A percentile compares a stretch with the other conserved stretches of the same genome.
Evolutionary conservation across 2,888 invertebrate species (phyloP).

Genomic region (Timema podura): DNA sequence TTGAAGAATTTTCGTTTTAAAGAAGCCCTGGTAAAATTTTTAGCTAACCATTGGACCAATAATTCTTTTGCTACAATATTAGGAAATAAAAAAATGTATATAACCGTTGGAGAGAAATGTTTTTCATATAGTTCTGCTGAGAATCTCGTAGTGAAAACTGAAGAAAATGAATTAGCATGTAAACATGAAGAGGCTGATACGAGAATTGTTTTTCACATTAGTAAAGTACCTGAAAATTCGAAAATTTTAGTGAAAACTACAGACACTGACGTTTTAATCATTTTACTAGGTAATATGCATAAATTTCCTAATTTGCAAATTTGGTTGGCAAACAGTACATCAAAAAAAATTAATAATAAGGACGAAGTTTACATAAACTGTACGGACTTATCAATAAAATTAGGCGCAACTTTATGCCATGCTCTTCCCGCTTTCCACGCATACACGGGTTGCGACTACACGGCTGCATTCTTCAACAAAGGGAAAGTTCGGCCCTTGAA

Average conservation of each 20-base stretch:
- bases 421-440: constrained; percentile 6
- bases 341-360: constrained; percentile 22
- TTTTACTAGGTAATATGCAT: constrained; percentile 36
- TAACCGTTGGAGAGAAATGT: constrained; percentile 8
- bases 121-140: constrained; percentile 17
- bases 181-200: constrained; percentile 38
- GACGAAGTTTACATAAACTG: constrained; percentile 34
- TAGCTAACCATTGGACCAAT: constrained; percentile 36
- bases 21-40: constrained; percentile 38
- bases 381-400: constrained; percentile 34
- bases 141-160: constrained; percentile 21
- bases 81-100: constrained; percentile 1
- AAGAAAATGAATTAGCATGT: constrained; percentile 35
- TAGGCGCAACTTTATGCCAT: constrained; percentile 32
- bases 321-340: constrained; percentile 30
- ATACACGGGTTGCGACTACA: constrained; percentile 2
- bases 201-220: constrained; percentile 34
- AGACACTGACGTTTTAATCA: constrained; percentile 37
- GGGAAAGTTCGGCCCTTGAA: background rate
- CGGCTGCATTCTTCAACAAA: background rate
- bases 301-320: constrained; percentile 34
- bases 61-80: background rate
- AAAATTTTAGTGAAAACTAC: constrained; percentile 36
- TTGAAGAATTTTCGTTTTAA: constrained; percentile 39
- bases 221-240: constrained; percentile 30